Conservation (phyloP, 2,113 vertebrate genomes). For the Chrysochloris asiatica region DNA sequence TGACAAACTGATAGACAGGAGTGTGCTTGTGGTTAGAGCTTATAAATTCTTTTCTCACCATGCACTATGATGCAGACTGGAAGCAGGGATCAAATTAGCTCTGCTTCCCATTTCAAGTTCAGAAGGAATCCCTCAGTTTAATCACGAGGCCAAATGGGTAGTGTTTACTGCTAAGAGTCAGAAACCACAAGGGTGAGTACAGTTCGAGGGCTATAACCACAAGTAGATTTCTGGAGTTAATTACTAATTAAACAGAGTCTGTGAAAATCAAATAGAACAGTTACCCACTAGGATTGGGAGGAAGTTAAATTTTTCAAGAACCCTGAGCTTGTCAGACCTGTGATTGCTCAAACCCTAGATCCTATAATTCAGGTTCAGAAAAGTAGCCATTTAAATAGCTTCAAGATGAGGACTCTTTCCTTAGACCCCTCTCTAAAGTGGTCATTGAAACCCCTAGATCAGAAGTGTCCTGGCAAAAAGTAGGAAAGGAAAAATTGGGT, state of each 20-base stretch:
- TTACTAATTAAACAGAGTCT: conserved; percentile 44
- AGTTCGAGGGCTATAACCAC: neutral
- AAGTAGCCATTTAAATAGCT: neutral
- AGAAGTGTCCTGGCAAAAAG: neutral
- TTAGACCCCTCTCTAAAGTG: neutral
- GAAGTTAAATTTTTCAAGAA: neutral
- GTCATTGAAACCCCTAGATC: neutral
- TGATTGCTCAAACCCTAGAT: neutral
- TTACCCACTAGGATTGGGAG: neutral
- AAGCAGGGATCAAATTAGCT: neutral
- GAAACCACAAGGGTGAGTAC: neutral
- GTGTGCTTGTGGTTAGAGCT: neutral
- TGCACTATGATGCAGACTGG: neutral
- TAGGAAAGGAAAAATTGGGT: neutral
- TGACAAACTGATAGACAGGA: too few species aligned
- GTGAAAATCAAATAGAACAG: conserved; percentile 17
- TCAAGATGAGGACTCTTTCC: neutral
- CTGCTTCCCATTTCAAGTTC: neutral
- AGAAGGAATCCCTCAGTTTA: neutral
- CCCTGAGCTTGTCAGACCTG: neutral
- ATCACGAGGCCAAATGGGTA: neutral
- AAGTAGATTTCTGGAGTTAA: neutral
- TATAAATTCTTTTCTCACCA: neutral
- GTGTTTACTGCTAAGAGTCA: neutral
- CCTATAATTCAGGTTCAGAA: neutral